Base-by-base conservation (phyloP, 2,888 invertebrate species). In the Reticulitermes lucifugus region DNA sequence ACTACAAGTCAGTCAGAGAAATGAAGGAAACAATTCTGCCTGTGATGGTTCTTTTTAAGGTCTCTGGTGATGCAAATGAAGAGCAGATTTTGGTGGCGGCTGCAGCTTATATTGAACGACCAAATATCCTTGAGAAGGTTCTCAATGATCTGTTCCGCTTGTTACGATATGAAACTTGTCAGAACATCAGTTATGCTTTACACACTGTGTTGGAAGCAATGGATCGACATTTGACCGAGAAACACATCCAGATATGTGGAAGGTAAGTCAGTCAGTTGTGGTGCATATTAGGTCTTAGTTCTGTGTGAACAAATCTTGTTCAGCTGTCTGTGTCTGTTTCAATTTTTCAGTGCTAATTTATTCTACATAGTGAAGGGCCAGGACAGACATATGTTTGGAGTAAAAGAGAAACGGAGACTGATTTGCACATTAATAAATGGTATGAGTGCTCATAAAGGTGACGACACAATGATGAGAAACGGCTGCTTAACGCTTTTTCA, bases 381-480 rank as follows among this genome's bases (percentile, higher is more conserved):
- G 87, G 96, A 97, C 89, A 95, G 95, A 88, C 93, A 93, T 10
- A 93, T 94, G 88, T 93, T 97, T 87, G 95, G 95, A 51, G 93
- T 95, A 25, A 93, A 94, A 88, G 92, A 97, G 86, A 96, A 96
- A 89, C 93, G 94, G 89, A 94, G 95, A 89, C 96, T 98, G 86
- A 96, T 98, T 84, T 94, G 95, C 1, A 95, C 96, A 0, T 91
- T 98, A 83, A 92, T 98, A 60, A 96, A 97, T 89, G 98, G 96
- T 29, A 98, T 98, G 98, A 96, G 96, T 88, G 93, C 94, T 84
- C 97, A 98, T 89, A 93, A 94, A 86, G 93, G 94, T 59, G 98
- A 98, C 90, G 96, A 96, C 88, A 98, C 97, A 46, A 98, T 99
- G 98, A 96, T 99, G 94, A 93, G 98, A 84, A 99, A 99, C 91